phyloP scores from a whole-genome alignment of 1,140 invertebrate genomes.

The Hypothenemus hampei region DNA sequence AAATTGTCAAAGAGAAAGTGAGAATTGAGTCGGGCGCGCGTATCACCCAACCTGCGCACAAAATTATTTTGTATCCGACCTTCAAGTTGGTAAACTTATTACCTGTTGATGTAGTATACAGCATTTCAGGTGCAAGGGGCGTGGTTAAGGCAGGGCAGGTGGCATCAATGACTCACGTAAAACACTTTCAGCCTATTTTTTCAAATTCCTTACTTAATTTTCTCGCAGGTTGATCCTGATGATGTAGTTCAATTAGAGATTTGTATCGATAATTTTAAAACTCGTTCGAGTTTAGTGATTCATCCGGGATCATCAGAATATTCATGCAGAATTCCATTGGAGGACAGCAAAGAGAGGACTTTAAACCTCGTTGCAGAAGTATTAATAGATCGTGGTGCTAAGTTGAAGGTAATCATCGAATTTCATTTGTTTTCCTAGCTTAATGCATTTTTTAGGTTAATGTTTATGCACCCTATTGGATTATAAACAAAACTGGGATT shows the following conservation, averaged over 20 bases:
- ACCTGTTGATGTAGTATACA: slow-evolving; percentile 66
- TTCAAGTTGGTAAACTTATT: slow-evolving; percentile 75
- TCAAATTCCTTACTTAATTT: neutral
- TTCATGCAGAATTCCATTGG: slow-evolving; percentile 53
- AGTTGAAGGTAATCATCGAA: slow-evolving; percentile 43
- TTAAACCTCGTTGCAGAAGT: slow-evolving; percentile 64
- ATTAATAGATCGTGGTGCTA: slow-evolving; percentile 38
- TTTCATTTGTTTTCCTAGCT: slow-evolving; percentile 9
- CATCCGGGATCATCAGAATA: slow-evolving; percentile 49
- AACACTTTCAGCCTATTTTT: neutral
- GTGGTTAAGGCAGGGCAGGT: slow-evolving; percentile 54
- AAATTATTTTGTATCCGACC: slow-evolving; percentile 76
- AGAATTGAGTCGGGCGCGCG: slow-evolving; percentile 55
- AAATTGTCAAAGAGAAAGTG: slow-evolving; percentile 74
- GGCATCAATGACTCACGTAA: slow-evolving; percentile 36
- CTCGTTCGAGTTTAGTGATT: slow-evolving; percentile 53
- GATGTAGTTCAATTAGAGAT: slow-evolving; percentile 67
- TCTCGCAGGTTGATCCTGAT: slow-evolving; percentile 56
- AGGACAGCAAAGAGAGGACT: slow-evolving; percentile 66
- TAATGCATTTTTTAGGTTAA: slow-evolving; percentile 57
- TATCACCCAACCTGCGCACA: slow-evolving; percentile 70
- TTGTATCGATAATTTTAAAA: slow-evolving; percentile 76
- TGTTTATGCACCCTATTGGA: slow-evolving; percentile 86
- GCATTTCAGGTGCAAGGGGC: slow-evolving; percentile 51
- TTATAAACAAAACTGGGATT: slow-evolving; percentile 92